Base-by-base conservation (phyloP, 2,888 invertebrate genomes). In the Pheosia tremula region DNA sequence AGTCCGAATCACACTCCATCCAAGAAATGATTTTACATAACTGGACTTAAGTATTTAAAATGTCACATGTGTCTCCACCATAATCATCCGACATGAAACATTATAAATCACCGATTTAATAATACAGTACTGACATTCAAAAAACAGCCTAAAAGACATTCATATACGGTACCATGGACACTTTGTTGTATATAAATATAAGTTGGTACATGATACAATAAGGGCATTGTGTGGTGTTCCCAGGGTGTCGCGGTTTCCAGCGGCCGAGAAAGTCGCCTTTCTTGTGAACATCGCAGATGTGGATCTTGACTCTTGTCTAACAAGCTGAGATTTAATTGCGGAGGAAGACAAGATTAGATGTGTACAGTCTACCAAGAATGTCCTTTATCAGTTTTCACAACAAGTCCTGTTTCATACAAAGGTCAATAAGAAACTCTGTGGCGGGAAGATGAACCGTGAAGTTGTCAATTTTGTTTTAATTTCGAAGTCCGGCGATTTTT, bases 181-280 rank as follows among this genome's bases (percentile, higher is more conserved):
- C 49, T 41, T 55, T 75, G 62, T 59, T 10, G 0, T 13, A 0
- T 47, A 6, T 3, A 11, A n/a, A 52, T 64, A 69, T 62, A 67
- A 58, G 39, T 68, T 71, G 58, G 72, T 69, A 13, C 50, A 36
- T 57, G 55, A 55, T 58, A 82, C 83, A 83, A 82, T 79, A 76
- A 77, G 71, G 67, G 77, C 78, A 84, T 85, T 84, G 83, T 84
- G 61, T 77, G 65, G 11, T 67, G 71, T 84, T 84, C 84, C 71
- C 84, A 84, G 75, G 77, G 75, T 72, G 78, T 81, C 75, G 67
- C 61, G 74, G 76, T 78, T 81, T 81, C 80, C 78, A 81, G 76
- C 76, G 75, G 61, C 58, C 72, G 73, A 75, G 79, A 82, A 82
- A 83, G 87, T 83, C 78, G 77, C 79, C 77, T 78, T 77, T 76